Percentiles rank a stretch among this genome's conserved stretches.
Conservation (phyloP, 2,888 invertebrate species). For the Agrotis ipsilon region DNA sequence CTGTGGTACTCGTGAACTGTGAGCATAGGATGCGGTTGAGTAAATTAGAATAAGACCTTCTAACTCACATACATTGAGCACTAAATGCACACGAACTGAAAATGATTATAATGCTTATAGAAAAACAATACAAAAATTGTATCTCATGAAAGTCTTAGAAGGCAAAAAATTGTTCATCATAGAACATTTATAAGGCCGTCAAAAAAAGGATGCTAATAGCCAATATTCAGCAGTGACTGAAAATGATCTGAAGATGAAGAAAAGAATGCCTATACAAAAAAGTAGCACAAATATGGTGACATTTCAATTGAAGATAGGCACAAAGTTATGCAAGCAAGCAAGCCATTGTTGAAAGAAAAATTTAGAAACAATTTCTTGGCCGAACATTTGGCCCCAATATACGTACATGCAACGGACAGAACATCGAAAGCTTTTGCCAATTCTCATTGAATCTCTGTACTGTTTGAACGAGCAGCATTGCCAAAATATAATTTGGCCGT, state of each 20-base stretch:
- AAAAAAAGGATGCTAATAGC: no score
- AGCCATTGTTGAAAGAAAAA: conserved; percentile 24
- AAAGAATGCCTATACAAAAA: no score
- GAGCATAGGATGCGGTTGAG: no score
- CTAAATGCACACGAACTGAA: no score
- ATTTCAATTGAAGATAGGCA: neutral
- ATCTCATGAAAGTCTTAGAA: no score
- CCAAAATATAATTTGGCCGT: conserved; percentile 69
- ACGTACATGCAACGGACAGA: conserved; percentile 48
- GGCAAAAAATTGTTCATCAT: no score
- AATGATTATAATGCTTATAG: no score
- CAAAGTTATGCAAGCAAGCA: conserved; percentile 18
- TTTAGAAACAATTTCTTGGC: conserved; percentile 58
- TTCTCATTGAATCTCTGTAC: conserved; percentile 65
- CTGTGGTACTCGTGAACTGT: no score
- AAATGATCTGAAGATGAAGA: neutral
- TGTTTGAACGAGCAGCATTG: conserved; percentile 54
- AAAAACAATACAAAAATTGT: no score
- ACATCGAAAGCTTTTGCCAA: conserved; percentile 62
- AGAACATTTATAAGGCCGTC: no score
- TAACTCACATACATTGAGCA: no score
- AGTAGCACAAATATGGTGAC: neutral
- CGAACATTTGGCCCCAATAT: conserved; percentile 60
- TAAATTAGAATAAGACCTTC: no score
- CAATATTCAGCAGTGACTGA: neutral